These are phyloP conservation scores for Neelides sp. DNA, from an alignment of 1,140 invertebrate species.

Conservation along the genomic window DNA sequence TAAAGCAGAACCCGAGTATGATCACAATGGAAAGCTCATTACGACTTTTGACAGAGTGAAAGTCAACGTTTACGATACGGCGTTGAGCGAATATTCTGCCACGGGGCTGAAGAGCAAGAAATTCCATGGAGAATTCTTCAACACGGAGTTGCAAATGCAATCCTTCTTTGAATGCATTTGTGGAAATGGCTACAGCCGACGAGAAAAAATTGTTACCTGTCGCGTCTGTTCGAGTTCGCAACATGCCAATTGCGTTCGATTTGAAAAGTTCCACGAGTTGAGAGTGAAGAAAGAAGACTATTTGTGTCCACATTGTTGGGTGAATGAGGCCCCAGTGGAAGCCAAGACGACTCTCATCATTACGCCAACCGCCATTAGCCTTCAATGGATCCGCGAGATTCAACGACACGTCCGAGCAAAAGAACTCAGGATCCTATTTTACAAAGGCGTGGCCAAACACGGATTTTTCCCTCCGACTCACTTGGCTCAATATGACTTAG, in stretches of 20 bases:
- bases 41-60: background rate
- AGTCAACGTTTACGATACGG: slow-evolving; percentile 12
- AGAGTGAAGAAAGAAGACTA: slow-evolving; percentile 35
- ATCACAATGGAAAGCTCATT: background rate
- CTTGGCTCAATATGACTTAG: slow-evolving; percentile 55
- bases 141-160: slow-evolving; percentile 30
- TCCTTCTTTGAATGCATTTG: slow-evolving; percentile 33
- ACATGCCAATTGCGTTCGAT: slow-evolving; percentile 49
- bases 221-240: slow-evolving; percentile 44
- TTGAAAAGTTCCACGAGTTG: slow-evolving; percentile 34
- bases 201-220: slow-evolving; percentile 38
- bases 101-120: slow-evolving; percentile 7
- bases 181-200: slow-evolving; percentile 9
- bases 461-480: slow-evolving; percentile 52
- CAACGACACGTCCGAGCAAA: slow-evolving; percentile 46
- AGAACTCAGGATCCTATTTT: slow-evolving; percentile 45
- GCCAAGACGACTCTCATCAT: slow-evolving; percentile 58
- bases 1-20: too few species aligned
- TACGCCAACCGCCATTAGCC: slow-evolving; percentile 51
- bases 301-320: slow-evolving; percentile 49
- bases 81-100: slow-evolving; percentile 2
- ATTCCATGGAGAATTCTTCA: slow-evolving; percentile 31
- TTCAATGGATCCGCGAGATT: slow-evolving; percentile 66
- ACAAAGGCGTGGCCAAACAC: slow-evolving; percentile 42
- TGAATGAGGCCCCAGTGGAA: slow-evolving; percentile 39